phyloP scores from a whole-genome alignment of 2,113 vertebrate genomes.

The Phalacrocorax brasilianus region DNA sequence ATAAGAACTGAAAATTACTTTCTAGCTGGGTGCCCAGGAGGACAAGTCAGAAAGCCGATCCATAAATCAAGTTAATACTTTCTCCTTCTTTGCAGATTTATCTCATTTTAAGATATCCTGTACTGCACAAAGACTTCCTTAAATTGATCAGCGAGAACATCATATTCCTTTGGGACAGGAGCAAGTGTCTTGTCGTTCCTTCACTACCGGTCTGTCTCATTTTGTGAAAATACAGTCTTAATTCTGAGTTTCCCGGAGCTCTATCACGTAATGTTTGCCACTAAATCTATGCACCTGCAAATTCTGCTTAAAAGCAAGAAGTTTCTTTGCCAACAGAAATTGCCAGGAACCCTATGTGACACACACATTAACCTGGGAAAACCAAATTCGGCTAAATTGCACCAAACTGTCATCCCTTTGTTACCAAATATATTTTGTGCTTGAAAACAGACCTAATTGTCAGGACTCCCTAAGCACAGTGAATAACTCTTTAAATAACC shows the following conservation, averaged over 20 bases:
- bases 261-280: background rate
- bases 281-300: background rate
- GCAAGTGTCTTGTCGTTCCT: background rate
- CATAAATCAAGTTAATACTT: slow-evolving; percentile 46
- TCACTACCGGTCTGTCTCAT: background rate
- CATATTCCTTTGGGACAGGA: background rate
- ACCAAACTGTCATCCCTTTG: background rate
- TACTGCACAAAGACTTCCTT: slow-evolving; percentile 12
- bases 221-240: background rate
- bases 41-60: background rate
- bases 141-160: slow-evolving; percentile 11
- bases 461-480: background rate
- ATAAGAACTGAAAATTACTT: slow-evolving; percentile 2
- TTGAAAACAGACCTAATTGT: background rate
- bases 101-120: slow-evolving; percentile 33
- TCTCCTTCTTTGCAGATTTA: slow-evolving; percentile 21
- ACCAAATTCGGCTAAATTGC: background rate
- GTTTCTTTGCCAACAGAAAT: background rate
- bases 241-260: background rate
- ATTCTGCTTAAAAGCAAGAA: background rate
- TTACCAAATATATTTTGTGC: background rate
- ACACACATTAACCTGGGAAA: background rate
- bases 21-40: background rate
- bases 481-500: slow-evolving; percentile 62
- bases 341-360: background rate